Percentiles rank a stretch among this genome's conserved stretches.
phyloP scores from a whole-genome alignment of 2,113 vertebrate species.

The Brienomyrus longianalis region DNA sequence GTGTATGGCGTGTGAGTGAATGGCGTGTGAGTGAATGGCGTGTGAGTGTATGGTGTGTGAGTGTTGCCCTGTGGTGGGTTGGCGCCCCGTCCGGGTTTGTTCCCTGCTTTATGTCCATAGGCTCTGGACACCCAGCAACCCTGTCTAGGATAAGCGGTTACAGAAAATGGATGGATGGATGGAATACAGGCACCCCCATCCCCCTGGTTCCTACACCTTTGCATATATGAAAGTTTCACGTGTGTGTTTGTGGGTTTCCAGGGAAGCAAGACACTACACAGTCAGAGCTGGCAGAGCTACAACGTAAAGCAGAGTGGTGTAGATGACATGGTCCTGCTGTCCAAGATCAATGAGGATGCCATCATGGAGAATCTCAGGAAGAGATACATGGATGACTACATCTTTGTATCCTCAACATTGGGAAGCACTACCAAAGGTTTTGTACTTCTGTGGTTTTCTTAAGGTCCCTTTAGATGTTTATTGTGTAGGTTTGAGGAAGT shows the following conservation, averaged over 20 bases:
- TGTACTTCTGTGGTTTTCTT: not conserved
- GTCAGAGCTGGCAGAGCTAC: constrained; percentile 43
- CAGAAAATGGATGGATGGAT: not conserved
- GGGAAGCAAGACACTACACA: constrained; percentile 40
- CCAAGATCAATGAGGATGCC: constrained; percentile 46
- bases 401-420: constrained; percentile 10
- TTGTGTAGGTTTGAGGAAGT: not conserved
- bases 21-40: too few relatives aligned
- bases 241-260: constrained; percentile 3
- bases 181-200: not conserved
- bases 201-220: not conserved
- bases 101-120: not conserved
- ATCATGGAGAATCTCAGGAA: constrained; percentile 46
- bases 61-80: not conserved
- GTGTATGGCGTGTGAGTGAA: too few relatives aligned
- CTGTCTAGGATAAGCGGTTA: not conserved
- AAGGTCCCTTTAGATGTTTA: not conserved
- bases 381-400: constrained; percentile 19
- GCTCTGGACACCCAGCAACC: not conserved
- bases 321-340: constrained; percentile 48
- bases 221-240: not conserved
- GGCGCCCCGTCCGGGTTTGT: too few relatives aligned
- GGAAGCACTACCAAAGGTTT: not conserved
- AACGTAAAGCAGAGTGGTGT: constrained; percentile 45
- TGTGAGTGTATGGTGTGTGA: too few relatives aligned